Evolutionary conservation across 2,113 vertebrate genomes (phyloP), one percentile per base, ranked within the genome.

Genomic region (Raja brachyura): DNA sequence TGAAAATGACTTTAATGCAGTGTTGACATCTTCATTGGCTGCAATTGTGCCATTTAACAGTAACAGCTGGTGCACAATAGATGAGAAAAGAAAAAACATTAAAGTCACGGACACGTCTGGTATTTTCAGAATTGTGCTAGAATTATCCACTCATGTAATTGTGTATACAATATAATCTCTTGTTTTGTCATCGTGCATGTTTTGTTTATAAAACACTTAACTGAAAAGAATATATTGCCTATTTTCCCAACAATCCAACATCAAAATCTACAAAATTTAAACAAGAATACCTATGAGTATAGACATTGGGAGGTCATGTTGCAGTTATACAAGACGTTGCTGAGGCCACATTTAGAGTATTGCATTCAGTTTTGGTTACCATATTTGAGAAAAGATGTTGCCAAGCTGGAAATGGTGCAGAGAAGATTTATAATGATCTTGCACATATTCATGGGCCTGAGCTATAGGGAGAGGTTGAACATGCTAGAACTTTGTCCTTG

Each of bases 181-280:
- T 92, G 90, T 92, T 92, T 73, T 92, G 90, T 92, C 90, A 92
- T 92, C 90, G 63, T 92, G 70, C 70, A 31, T 73, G 31, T 73
- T 92, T 70, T 92, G 90, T 92, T 92, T 92, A 92, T 92, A 68
- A 73, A 92, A 92, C 90, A 92, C 90, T 73, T 63, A 92, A 73
- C 83, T 92, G 63, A 70, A 92, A 92, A 92, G 59, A 31, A 48
- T 73, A 22, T 33, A 92, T 48, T 73, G 33, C 66, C 90, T 92
- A 68, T 90, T 92, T 92, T 73, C 66, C 90, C 66, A 73, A 92
- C 90, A 73, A 73, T 92, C 16, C 20, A 73, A 92, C 48, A 68
- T 92, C 61, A 73, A 18, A 4, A 33, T 90, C 88, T 70, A n/a
- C 63, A 4, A 70, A 92, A 11, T 63, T 33, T 68, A 73, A 73